Evolutionary conservation across 2,797 vertebrate genomes (phyloP), one percentile per base, ranked within the genome.

Genomic region (Pangasius krempfi): DNA sequence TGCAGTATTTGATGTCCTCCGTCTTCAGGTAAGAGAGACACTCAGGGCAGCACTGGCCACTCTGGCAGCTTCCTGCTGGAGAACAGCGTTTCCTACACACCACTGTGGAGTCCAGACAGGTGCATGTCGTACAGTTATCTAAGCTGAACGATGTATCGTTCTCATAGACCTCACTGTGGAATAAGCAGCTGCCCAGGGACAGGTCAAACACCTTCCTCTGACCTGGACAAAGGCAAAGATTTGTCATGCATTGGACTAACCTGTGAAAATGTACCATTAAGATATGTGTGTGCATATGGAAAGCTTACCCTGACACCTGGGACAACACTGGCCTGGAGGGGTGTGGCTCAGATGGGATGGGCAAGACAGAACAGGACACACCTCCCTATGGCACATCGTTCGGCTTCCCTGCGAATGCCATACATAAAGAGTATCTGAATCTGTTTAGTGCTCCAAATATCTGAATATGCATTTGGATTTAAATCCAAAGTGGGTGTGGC

Each of bases 181-280:
- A 99, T 58, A 99, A 95, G 91, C 98, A 99, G 94, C 97, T 99
- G 91, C 98, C 98, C 89, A 96, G 95, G 1, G 97, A 97, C 89
- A 99, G 95, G 92, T 99, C 98, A 90, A 99, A 99, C 90, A 99
- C 98, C 93, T 98, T 99, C 95, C 98, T 97, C 95, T 99, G 98
- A 90, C 98, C 98, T 99, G 88, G 66, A 60, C 85, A 58, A 50
- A 89, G n/a, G n/a, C 44, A 76, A 75, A 87, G 22, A 79, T 33
- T 13, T 33, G 64, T 84, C 9, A 70, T 52, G 64, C 44, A 66
- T 47, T 84, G 40, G 27, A 30, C 40, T 22, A 50, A 50, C 9
- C 68, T 9, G 47, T 33, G 3, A 6, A 25, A 33, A 22, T 47
- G 12, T 14, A 27, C 37, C 6, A 16, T 70, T 54, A 52, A 44